These are phyloP conservation scores for Strigops habroptila DNA, from an alignment of 2,113 vertebrate genomes.

Conservation along the genomic window DNA sequence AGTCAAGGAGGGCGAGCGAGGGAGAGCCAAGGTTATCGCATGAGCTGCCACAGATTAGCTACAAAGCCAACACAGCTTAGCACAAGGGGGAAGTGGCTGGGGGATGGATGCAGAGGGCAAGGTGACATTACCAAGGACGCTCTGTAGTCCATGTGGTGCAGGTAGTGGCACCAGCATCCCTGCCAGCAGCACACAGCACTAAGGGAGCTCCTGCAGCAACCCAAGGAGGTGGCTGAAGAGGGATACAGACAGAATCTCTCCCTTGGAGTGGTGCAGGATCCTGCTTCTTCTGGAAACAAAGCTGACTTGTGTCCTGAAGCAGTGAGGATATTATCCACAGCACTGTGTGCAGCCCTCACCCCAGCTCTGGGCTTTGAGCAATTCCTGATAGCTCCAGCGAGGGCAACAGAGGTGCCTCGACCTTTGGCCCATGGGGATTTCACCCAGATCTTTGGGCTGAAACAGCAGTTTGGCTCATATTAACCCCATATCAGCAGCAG, in stretches of 20 bases:
- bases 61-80: neutral
- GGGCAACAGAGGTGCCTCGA: rapidly evolving
- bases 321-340: neutral
- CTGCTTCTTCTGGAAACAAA: neutral
- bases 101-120: neutral
- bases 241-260: neutral
- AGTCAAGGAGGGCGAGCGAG: neutral
- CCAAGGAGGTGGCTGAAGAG: rapidly evolving
- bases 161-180: rapidly evolving
- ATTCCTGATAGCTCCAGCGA: neutral
- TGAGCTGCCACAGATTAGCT: slow-evolving; percentile 7
- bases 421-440: neutral
- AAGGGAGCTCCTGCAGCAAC: neutral
- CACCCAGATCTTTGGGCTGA: neutral
- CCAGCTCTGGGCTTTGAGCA: neutral
- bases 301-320: neutral
- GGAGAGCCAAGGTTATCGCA: neutral
- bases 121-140: neutral
- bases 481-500: neutral
- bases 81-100: neutral
- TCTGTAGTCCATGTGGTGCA: neutral
- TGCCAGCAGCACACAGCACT: neutral
- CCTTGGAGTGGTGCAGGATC: neutral
- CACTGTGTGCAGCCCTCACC: rapidly evolving
- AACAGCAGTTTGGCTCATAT: neutral